Conservation (phyloP, 2,797 vertebrate species). For the Ammospiza maritima region DNA sequence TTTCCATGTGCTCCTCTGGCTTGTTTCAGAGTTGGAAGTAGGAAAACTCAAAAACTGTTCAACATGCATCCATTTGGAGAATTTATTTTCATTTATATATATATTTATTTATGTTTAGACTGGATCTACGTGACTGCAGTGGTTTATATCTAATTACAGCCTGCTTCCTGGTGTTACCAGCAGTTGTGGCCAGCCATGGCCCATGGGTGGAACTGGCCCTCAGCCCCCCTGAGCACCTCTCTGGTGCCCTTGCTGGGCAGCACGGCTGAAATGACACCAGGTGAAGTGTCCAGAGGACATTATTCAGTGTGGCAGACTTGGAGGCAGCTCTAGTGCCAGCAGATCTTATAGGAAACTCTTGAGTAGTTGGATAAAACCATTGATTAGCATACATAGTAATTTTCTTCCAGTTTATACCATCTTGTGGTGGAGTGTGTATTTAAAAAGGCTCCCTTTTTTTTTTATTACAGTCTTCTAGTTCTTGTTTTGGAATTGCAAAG, state of each 20-base stretch:
- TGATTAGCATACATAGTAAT: conserved; percentile 69
- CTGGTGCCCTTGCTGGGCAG: conserved; percentile 36
- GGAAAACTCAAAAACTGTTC: not conserved
- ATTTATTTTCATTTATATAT: conserved; percentile 63
- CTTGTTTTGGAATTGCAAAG: conserved; percentile 60
- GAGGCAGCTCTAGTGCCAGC: conserved; percentile 2
- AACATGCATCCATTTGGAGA: not conserved
- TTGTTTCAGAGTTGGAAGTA: not conserved
- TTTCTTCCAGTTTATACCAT: conserved; percentile 66
- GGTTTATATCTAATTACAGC: conserved; percentile 68
- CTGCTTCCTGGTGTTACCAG: conserved; percentile 6
- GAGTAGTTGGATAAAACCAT: conserved; percentile 56
- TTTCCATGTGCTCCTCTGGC: not conserved
- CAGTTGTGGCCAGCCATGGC: conserved; percentile 46
- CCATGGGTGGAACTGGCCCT: conserved; percentile 49
- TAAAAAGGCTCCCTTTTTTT: conserved; percentile 53
- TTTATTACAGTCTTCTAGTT: conserved; percentile 61
- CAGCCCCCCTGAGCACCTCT: not conserved
- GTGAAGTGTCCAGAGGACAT: not conserved
- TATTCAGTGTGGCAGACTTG: not conserved
- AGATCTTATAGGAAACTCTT: conserved; percentile 43
- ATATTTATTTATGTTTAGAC: conserved; percentile 67
- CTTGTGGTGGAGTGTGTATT: conserved; percentile 53
- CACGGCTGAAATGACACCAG: conserved; percentile 37
- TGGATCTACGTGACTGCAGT: conserved; percentile 58